A percentile compares a stretch with the other conserved stretches of the same genome.
Evolutionary conservation across 2,113 vertebrate species (phyloP).

Genomic region (zebrafish (Danio rerio)): GRCz12tu NC_133194.1:45683501-45684000

Average conservation of each 20-base stretch:
- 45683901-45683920: not conserved
- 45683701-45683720: conserved; percentile 24
- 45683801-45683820: not conserved
- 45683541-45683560: conserved; percentile 79
- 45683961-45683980: too few species aligned
- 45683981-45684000: too few species aligned
- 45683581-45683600: conserved; percentile 19
- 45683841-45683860: not conserved
- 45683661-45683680: conserved; percentile 56
- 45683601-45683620: conserved; percentile 21
- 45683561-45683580: not conserved
- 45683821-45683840: not conserved
- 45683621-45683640: conserved; percentile 8
- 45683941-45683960: too few species aligned
- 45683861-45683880: not conserved
- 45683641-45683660: conserved; percentile 23
- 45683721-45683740: not conserved
- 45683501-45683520: conserved; percentile 80
- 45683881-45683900: not conserved
- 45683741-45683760: not conserved
- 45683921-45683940: not conserved
- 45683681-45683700: not conserved
- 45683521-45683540: not conserved
- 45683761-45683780: not conserved
- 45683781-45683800: not conserved